Percentiles rank a stretch among this genome's conserved stretches.
These are phyloP conservation scores for Sarcophaga carnaria DNA, from an alignment of 2,888 invertebrate genomes.

Conservation along the genomic window DNA sequence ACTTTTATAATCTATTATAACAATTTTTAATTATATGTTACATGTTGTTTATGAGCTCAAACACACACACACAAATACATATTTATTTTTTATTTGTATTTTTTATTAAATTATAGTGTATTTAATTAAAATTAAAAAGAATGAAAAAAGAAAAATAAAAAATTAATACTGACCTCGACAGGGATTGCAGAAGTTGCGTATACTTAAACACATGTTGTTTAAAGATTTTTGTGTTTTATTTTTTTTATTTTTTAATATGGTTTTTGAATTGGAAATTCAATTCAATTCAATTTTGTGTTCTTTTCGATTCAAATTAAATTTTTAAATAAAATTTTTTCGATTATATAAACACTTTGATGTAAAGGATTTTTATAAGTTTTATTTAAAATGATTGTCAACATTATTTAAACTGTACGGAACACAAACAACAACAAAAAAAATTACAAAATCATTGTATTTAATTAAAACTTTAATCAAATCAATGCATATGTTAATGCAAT, in stretches of 20 bases:
- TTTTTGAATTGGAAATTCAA: neutral
- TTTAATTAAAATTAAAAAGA: neutral
- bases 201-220: conserved; percentile 76
- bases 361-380: conserved; percentile 3
- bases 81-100: neutral
- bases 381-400: conserved; percentile 27
- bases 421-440: neutral
- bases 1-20: neutral
- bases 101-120: too few relatives aligned
- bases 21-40: neutral
- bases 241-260: neutral
- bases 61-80: neutral
- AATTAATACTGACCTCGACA: conserved; percentile 77
- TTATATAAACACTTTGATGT: conserved; percentile 7
- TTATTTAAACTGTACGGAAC: conserved; percentile 39
- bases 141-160: conserved; percentile 9
- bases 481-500: conserved; percentile 24
- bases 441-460: neutral
- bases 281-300: neutral
- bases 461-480: conserved; percentile 26
- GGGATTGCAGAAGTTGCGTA: conserved; percentile 77
- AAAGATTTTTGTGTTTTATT: conserved; percentile 20
- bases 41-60: neutral
- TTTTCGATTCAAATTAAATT: conserved; percentile 24
- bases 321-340: neutral